These are phyloP conservation scores for Blastobasis adustella DNA, from an alignment of 2,888 invertebrate genomes.

Conservation along the genomic window DNA sequence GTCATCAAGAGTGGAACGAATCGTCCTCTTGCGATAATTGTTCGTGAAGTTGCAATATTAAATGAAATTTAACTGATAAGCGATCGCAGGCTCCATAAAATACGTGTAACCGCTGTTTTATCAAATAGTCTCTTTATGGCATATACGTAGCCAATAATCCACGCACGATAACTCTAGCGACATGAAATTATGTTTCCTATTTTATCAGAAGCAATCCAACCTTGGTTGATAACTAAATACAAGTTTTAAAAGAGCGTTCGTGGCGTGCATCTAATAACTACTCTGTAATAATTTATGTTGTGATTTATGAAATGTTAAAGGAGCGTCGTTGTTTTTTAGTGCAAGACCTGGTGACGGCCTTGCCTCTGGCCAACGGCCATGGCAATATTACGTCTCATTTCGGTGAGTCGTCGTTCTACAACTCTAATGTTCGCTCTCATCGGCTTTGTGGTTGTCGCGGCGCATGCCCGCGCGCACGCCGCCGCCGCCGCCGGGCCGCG, in stretches of 20 bases:
- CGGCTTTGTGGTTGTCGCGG: conserved; percentile 69
- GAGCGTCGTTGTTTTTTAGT: conserved; percentile 73
- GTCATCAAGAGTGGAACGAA: conserved; percentile 20
- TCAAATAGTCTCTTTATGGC: conserved; percentile 12
- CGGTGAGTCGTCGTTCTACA: conserved; percentile 70
- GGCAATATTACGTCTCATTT: conserved; percentile 72
- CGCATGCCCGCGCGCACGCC: conserved; percentile 53
- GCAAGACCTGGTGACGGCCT: conserved; percentile 75
- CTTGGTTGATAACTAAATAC: conserved; percentile 34
- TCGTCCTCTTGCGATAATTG: no score
- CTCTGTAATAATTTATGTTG: conserved; percentile 17
- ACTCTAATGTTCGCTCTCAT: conserved; percentile 53
- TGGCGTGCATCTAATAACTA: conserved; percentile 4
- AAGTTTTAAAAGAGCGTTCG: background rate
- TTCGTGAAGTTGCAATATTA: conserved; percentile 8
- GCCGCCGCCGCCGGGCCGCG: conserved; percentile 29
- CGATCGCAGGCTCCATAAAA: conserved; percentile 3
- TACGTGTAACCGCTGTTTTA: background rate
- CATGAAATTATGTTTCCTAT: conserved; percentile 13
- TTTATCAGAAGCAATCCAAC: conserved; percentile 24
- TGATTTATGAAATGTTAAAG: conserved; percentile 66
- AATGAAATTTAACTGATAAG: conserved; percentile 2
- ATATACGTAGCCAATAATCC: conserved; percentile 13
- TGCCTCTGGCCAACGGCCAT: conserved; percentile 74
- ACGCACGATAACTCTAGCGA: conserved; percentile 17